Percentiles rank a stretch among this genome's conserved stretches.
phyloP scores from a whole-genome alignment of 2,888 invertebrate genomes.

The Blastobasis lacticolella region DNA sequence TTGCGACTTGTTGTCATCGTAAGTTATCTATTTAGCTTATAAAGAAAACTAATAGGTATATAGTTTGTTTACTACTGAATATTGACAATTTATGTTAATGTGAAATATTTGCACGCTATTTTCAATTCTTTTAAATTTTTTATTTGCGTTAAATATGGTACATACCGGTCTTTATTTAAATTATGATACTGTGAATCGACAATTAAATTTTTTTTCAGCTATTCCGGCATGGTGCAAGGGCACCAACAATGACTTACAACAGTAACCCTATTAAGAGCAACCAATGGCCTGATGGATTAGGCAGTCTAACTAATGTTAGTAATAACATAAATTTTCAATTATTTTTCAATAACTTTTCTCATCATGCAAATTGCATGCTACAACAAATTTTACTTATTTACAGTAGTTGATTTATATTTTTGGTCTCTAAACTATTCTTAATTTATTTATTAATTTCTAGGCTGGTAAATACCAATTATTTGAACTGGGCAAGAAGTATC shows the following conservation, averaged over 20 bases:
- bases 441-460: slow-evolving; percentile 70
- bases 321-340: neutral
- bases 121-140: no score
- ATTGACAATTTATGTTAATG: no score
- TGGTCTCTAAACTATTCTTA: no score
- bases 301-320: slow-evolving; percentile 85
- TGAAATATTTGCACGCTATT: no score
- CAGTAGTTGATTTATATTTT: no score
- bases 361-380: no score
- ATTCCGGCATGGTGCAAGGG: slow-evolving; percentile 88
- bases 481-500: slow-evolving; percentile 81
- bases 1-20: slow-evolving; percentile 57
- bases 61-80: no score
- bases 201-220: slow-evolving; percentile 58
- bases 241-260: slow-evolving; percentile 83
- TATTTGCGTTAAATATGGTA: no score
- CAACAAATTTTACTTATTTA: no score
- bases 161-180: no score
- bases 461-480: slow-evolving; percentile 84
- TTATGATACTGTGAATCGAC: neutral
- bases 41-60: no score
- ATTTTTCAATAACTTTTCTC: no score
- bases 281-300: slow-evolving; percentile 88
- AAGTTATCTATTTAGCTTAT: slow-evolving; percentile 22
- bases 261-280: slow-evolving; percentile 85